A percentile compares a stretch with the other conserved stretches of the same genome.
Evolutionary conservation across 2,113 vertebrate species (phyloP).

Genomic region (Stercorarius parasiticus): DNA sequence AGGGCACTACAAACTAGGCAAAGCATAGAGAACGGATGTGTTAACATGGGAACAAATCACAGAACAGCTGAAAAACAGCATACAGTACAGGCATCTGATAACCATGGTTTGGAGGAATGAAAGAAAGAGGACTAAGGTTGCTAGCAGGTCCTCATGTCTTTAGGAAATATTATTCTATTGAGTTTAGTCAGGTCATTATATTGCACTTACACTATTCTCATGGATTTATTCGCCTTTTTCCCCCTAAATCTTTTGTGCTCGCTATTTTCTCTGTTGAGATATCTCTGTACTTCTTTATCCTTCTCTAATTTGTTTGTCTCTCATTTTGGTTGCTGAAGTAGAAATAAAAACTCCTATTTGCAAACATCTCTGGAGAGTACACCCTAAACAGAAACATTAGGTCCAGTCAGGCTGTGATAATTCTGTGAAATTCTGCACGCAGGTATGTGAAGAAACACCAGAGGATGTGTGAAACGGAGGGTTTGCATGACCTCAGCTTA

Average conservation of each 20-base stretch:
- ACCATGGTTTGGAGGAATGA: neutral
- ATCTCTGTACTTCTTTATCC: neutral
- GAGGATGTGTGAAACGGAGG: neutral
- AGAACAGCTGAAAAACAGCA: neutral
- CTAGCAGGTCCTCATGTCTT: neutral
- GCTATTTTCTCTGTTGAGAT: neutral
- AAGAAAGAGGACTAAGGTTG: neutral
- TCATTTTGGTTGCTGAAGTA: neutral
- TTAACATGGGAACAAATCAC: neutral
- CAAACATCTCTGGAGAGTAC: neutral
- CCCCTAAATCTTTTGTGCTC: neutral
- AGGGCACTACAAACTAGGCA: neutral
- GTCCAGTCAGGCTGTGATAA: neutral
- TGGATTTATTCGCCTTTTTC: neutral
- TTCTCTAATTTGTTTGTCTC: neutral
- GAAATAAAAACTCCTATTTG: neutral
- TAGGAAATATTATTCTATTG: neutral
- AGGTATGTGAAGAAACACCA: neutral
- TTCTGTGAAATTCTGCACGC: constrained; percentile 2
- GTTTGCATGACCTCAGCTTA: neutral
- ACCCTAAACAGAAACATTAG: neutral
- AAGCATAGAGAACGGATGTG: neutral
- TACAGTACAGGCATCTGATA: neutral
- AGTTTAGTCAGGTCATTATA: neutral
- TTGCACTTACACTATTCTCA: neutral